Evolutionary conservation across 2,113 vertebrate genomes (phyloP).

Genomic region (Grammatotria lemairii): DNA sequence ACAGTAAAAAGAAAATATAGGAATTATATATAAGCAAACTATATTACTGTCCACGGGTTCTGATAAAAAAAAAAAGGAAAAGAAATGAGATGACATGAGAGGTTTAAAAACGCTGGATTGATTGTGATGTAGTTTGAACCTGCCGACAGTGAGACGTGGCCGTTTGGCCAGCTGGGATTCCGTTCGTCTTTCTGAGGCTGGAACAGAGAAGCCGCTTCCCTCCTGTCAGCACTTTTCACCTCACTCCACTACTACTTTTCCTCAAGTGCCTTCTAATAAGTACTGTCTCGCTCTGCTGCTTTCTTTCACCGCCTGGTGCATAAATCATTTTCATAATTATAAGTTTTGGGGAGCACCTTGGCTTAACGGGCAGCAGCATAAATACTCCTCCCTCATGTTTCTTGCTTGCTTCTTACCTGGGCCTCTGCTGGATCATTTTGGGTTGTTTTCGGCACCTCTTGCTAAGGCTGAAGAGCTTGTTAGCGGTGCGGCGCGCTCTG

Average conservation of each 20-base stretch:
- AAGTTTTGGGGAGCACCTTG: slow-evolving; percentile 32
- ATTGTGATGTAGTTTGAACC: not conserved
- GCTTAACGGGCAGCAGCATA: slow-evolving; percentile 25
- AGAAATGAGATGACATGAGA: not conserved
- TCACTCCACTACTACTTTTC: slow-evolving; percentile 14
- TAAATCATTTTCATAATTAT: slow-evolving; percentile 63
- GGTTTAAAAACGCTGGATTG: not conserved
- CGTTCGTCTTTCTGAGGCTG: not conserved
- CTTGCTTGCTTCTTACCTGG: slow-evolving; percentile 60
- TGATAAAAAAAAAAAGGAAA: not conserved
- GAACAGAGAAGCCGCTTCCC: slow-evolving; percentile 1
- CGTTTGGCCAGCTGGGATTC: not conserved
- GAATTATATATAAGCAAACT: not conserved
- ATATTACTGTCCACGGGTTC: not conserved
- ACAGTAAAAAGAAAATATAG: not conserved
- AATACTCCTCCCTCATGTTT: slow-evolving; percentile 4
- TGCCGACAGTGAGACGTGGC: not conserved
- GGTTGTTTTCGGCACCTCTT: slow-evolving; percentile 74
- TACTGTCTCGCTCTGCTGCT: slow-evolving; percentile 31
- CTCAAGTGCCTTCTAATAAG: slow-evolving; percentile 52
- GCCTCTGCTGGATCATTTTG: slow-evolving; percentile 67
- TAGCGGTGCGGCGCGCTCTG: slow-evolving; percentile 66
- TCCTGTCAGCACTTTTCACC: slow-evolving; percentile 54
- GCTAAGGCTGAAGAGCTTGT: slow-evolving; percentile 77
- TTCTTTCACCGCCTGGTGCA: not conserved